Conservation (phyloP, 2,888 invertebrate genomes). For the Tineola bisselliella region DNA sequence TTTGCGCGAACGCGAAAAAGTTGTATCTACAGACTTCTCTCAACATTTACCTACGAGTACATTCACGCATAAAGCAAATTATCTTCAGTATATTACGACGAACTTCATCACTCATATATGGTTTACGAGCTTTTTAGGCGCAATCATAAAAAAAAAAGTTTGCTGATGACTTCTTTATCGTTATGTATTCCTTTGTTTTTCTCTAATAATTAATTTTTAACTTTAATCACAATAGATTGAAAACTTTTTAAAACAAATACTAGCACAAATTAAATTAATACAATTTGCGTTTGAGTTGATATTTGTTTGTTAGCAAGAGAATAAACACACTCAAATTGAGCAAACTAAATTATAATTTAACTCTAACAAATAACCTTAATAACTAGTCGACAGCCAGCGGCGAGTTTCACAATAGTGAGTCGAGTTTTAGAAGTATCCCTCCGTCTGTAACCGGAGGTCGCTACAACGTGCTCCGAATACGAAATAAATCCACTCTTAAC, state of each 20-base stretch:
- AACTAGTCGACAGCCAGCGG: neutral
- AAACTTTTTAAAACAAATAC: neutral
- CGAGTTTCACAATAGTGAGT: slow-evolving; percentile 1
- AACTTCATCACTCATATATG: slow-evolving; percentile 12
- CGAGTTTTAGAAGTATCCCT: slow-evolving; percentile 6
- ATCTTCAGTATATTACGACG: slow-evolving; percentile 11
- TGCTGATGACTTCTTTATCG: neutral
- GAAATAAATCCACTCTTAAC: slow-evolving; percentile 44
- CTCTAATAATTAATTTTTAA: neutral
- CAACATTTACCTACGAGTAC: slow-evolving; percentile 13
- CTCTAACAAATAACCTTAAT: neutral
- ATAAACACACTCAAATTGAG: neutral
- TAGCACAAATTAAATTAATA: neutral
- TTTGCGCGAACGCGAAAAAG: slow-evolving; percentile 25
- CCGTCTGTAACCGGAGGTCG: neutral
- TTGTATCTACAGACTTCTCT: slow-evolving; percentile 11
- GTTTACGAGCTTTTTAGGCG: neutral
- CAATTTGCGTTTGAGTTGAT: neutral
- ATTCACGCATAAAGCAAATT: slow-evolving; percentile 14
- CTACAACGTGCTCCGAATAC: slow-evolving; percentile 36
- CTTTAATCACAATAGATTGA: neutral
- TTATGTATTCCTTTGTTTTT: neutral
- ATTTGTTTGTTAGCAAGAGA: neutral
- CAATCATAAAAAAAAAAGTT: neutral
- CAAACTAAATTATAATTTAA: neutral